These are phyloP conservation scores for Carcina quercana DNA, from an alignment of 2,888 invertebrate genomes.

Conservation along the genomic window DNA sequence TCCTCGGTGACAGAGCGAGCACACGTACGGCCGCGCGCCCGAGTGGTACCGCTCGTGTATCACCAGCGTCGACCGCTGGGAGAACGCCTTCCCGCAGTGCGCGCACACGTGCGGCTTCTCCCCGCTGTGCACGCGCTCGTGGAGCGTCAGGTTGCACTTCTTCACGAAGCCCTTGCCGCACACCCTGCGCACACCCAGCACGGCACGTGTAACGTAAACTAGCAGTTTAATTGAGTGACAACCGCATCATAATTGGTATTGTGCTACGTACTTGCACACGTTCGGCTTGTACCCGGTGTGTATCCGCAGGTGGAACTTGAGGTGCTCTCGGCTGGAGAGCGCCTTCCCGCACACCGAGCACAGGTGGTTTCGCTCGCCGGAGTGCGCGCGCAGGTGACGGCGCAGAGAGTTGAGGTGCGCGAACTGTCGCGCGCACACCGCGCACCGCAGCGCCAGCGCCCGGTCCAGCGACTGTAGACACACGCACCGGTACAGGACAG, in stretches of 20 bases:
- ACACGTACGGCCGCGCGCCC: constrained; percentile 75
- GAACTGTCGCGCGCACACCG: constrained; percentile 59
- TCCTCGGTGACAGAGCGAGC: constrained; percentile 74
- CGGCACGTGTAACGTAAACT: no score
- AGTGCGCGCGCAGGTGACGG: constrained; percentile 60
- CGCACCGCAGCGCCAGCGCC: constrained; percentile 53
- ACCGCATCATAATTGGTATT: no score
- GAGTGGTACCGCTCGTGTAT: constrained; percentile 77
- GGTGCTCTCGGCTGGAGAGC: constrained; percentile 73
- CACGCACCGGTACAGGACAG: no score
- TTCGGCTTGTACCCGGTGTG: constrained; percentile 78
- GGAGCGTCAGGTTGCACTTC: constrained; percentile 74
- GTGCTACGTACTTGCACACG: constrained; percentile 68
- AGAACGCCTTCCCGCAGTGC: constrained; percentile 77
- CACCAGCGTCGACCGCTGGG: constrained; percentile 74
- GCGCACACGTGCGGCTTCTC: constrained; percentile 77
- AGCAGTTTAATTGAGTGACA: no score
- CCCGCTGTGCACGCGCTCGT: constrained; percentile 76
- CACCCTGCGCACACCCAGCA: constrained; percentile 37
- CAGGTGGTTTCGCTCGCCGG: constrained; percentile 68
- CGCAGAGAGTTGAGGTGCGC: constrained; percentile 68
- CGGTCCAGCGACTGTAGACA: constrained; percentile 36
- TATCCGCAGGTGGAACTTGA: constrained; percentile 76
- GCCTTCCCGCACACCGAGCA: constrained; percentile 77
- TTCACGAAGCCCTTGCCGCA: constrained; percentile 76